Evolutionary conservation across 2,888 invertebrate species (phyloP).

Genomic region (Xestia sexstrigata): DNA sequence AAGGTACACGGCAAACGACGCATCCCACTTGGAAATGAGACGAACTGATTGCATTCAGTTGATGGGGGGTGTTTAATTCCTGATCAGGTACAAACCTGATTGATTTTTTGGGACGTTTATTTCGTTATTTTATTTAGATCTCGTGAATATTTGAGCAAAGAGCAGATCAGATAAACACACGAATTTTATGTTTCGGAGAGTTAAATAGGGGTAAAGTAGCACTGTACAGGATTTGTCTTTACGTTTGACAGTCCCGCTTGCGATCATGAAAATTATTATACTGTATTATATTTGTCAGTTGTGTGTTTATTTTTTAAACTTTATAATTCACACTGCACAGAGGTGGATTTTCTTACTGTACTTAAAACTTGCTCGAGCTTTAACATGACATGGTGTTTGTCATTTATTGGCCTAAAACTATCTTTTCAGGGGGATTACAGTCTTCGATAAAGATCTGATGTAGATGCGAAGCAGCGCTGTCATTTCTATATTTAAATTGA

Average conservation of each 20-base stretch:
- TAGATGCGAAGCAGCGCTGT: background rate
- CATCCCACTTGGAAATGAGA: slow-evolving; percentile 62
- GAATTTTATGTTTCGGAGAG: slow-evolving; percentile 4
- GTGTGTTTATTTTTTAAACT: background rate
- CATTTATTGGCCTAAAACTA: background rate
- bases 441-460: background rate
- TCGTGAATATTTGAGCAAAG: slow-evolving; percentile 6
- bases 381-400: background rate
- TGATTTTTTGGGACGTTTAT: slow-evolving; percentile 29
- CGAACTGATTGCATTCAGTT: slow-evolving; percentile 57
- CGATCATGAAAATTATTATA: slow-evolving; percentile 1
- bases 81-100: slow-evolving; percentile 43
- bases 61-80: slow-evolving; percentile 54
- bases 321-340: background rate
- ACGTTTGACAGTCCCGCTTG: background rate
- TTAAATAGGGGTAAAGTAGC: background rate
- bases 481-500: background rate
- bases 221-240: background rate
- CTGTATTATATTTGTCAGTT: background rate
- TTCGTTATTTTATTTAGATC: slow-evolving; percentile 15
- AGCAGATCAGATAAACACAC: too few relatives aligned
- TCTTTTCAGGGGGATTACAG: background rate
- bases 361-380: too few relatives aligned
- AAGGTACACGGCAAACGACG: slow-evolving; percentile 54
- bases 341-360: background rate